A percentile compares a stretch with the other conserved stretches of the same genome.
Conservation (phyloP, 2,888 invertebrate genomes). For the Rhabditoides inermis region DNA sequence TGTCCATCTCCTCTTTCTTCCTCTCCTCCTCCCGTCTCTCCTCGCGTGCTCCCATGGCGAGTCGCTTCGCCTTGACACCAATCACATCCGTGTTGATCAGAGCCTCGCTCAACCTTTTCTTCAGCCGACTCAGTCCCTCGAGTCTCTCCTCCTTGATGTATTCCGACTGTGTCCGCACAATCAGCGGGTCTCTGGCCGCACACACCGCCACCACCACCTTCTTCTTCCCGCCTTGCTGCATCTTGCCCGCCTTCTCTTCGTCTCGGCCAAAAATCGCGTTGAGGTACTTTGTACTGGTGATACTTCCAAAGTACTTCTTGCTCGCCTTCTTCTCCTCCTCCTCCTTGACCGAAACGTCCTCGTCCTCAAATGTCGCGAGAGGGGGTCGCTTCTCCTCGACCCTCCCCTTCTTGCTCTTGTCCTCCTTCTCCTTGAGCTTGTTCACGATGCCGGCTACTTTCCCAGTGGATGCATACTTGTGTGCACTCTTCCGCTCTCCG, state of each 20-base stretch:
- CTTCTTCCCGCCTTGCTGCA: background rate
- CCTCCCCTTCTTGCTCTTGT: background rate
- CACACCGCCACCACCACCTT: slow-evolving; percentile 5
- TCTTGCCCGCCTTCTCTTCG: background rate
- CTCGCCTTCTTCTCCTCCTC: too few relatives aligned
- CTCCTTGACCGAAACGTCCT: too few relatives aligned
- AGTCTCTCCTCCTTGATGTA: slow-evolving; percentile 7
- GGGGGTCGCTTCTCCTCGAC: too few relatives aligned
- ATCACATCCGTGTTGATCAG: background rate
- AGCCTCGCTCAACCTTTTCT: slow-evolving; percentile 20
- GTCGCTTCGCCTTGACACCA: slow-evolving; percentile 4
- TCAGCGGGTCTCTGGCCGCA: slow-evolving; percentile 11
- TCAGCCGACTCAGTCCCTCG: slow-evolving; percentile 16
- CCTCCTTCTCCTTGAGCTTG: slow-evolving; percentile 1
- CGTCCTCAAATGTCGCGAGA: too few relatives aligned
- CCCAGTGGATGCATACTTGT: too few relatives aligned
- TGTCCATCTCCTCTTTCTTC: background rate
- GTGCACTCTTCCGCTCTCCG: too few relatives aligned
- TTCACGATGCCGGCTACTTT: slow-evolving; percentile 3
- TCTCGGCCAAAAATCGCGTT: background rate
- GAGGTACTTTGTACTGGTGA: background rate
- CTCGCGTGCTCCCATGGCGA: slow-evolving; percentile 1
- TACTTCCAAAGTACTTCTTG: background rate
- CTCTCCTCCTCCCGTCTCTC: slow-evolving; percentile 1
- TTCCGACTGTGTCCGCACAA: slow-evolving; percentile 8